Evolutionary conservation across 2,113 vertebrate genomes (phyloP).

Genomic region (Oplegnathus fasciatus): DNA sequence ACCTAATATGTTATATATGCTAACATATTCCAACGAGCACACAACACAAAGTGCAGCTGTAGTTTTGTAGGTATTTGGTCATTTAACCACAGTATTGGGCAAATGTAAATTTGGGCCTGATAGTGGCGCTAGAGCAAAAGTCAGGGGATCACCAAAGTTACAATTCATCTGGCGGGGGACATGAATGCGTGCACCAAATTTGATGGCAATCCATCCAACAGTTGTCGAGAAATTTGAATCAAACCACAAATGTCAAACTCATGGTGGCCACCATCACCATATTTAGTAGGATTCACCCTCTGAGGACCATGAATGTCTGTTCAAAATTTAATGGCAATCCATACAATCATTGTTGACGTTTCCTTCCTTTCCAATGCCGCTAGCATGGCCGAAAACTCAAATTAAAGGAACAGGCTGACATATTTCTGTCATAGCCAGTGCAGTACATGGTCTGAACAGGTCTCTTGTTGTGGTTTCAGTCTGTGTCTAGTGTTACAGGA

Average conservation of each 20-base stretch:
- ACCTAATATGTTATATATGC: too few relatives aligned
- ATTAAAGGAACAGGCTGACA: constrained; percentile 12
- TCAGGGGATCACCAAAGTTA: neutral
- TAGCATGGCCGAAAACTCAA: neutral
- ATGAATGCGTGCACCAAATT: neutral
- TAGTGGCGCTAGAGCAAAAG: too few relatives aligned
- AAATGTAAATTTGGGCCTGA: neutral
- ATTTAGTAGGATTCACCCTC: neutral
- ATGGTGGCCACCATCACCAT: neutral
- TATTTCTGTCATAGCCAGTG: constrained; percentile 30
- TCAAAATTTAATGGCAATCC: neutral
- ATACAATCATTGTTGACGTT: neutral
- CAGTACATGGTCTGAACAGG: constrained; percentile 60
- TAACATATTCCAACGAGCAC: neutral
- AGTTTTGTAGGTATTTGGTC: neutral
- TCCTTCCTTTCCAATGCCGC: neutral
- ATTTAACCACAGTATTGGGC: neutral
- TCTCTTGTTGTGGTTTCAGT: constrained; percentile 71
- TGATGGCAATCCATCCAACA: neutral
- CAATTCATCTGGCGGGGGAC: neutral
- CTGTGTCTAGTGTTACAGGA: constrained; percentile 81
- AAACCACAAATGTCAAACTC: neutral
- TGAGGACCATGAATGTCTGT: neutral
- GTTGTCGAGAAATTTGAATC: neutral
- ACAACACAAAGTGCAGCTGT: neutral